Base-by-base conservation (phyloP, 2,113 vertebrate species). In the Macrotis lagotis region DNA sequence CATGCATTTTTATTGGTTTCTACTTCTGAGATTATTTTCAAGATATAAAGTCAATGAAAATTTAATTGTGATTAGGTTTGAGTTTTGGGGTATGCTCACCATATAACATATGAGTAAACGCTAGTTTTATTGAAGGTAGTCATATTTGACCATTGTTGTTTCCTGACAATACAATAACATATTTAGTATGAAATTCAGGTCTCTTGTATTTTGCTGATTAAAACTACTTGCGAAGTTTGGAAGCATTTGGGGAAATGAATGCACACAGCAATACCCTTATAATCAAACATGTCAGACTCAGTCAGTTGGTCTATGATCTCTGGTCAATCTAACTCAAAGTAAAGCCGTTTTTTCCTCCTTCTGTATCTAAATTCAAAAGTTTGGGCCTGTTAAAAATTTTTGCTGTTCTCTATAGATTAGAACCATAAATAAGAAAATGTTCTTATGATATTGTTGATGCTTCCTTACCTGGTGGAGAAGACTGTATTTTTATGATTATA, bases 1-100 rank as follows among this genome's bases (percentile, higher is more conserved):
- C 92, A 92, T 94, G 59, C 88, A 97, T 97, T 96, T 97, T 98
- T 98, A 97, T 96, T 95, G 93, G 26, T 91, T 97, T 97, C 88
- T 96, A 0, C 22, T 31, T 95, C 89, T 50, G 93, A 96, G 48
- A 95, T 95, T 95, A 91, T 92, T 98, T 98, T 96, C 92, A 93
- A 96, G 7, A 95, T 59, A 96, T 94, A 90, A 95, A 97, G 51
- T 95, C 55, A 96, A 53, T 37, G 88, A 0, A 88, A 94, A 96
- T 92, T 49, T 89, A 49, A 91, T 95, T 97, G 59, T 94, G 96
- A 48, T 90, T 48, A 88, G 90, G 92, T 55, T 94, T 50, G 91
- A 92, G 0, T 95, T 83, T 12, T 52, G 28, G 28, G 3, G n/a
- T 66, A 66, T 95, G 7, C 11, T 91, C 49, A 90, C 8, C 51